phyloP scores from a whole-genome alignment of 2,888 invertebrate genomes.

The Drosophila histrio region DNA sequence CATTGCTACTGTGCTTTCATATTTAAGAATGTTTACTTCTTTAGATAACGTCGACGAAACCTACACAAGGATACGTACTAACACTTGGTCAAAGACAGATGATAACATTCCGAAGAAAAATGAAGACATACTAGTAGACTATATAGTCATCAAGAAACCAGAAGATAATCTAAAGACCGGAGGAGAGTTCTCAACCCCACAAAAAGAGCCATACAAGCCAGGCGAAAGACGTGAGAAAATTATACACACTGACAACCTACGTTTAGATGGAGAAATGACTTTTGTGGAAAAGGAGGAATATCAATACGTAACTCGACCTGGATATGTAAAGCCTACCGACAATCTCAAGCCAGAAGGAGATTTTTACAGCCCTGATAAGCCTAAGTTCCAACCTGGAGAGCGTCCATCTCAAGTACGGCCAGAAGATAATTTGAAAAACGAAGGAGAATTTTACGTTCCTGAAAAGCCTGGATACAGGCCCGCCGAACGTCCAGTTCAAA shows the following conservation, averaged over 20 bases:
- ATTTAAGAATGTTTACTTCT: background rate
- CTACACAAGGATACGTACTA: conserved; percentile 76
- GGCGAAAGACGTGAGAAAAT: conserved; percentile 85
- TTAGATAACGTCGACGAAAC: conserved; percentile 75
- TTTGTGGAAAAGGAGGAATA: conserved; percentile 83
- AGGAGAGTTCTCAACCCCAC: conserved; percentile 85
- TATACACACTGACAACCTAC: conserved; percentile 86
- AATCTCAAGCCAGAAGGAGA: conserved; percentile 59
- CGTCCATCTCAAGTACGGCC: conserved; percentile 85
- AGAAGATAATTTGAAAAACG: conserved; percentile 82
- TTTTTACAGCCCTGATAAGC: conserved; percentile 70
- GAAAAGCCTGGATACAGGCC: conserved; percentile 82
- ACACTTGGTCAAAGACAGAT: conserved; percentile 83
- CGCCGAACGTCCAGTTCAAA: conserved; percentile 84
- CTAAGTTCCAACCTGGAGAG: conserved; percentile 74
- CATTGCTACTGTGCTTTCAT: background rate
- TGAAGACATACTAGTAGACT: conserved; percentile 73
- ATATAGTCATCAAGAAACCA: conserved; percentile 84
- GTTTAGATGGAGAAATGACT: conserved; percentile 86
- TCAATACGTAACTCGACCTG: conserved; percentile 85
- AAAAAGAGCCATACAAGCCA: conserved; percentile 84
- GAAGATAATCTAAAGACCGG: conserved; percentile 87
- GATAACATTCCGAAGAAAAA: conserved; percentile 85
- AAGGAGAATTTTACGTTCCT: conserved; percentile 69
- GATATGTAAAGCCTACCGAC: conserved; percentile 81